Percentiles rank a stretch among this genome's conserved stretches.
These are phyloP conservation scores for Apamea crenata DNA, from an alignment of 2,888 invertebrate genomes.

Conservation along the genomic window DNA sequence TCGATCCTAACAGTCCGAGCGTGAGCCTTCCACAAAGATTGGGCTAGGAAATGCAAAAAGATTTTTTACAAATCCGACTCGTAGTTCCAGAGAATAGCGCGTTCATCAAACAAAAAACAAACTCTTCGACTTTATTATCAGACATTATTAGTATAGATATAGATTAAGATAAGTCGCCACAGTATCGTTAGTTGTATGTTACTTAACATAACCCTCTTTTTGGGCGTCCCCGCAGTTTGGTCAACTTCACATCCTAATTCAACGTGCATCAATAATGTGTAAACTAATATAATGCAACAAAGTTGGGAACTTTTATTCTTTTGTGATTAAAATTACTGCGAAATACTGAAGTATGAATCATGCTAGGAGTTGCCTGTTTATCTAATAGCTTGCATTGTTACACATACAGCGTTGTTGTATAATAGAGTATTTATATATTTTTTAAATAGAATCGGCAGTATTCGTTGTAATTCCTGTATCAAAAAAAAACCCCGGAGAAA, in stretches of 20 bases:
- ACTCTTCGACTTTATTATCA: no score
- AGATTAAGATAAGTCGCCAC: no score
- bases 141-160: no score
- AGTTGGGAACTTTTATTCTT: conserved; percentile 9
- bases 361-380: neutral
- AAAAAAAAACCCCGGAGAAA: neutral
- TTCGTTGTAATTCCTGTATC: neutral
- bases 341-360: conserved; percentile 37
- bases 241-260: neutral
- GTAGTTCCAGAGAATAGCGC: no score
- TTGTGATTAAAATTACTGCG: conserved; percentile 21
- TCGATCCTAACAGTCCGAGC: no score
- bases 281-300: neutral
- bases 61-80: no score
- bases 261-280: neutral
- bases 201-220: neutral
- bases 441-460: neutral
- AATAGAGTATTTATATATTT: neutral
- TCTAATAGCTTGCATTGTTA: neutral
- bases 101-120: no score
- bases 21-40: no score
- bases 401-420: conserved; percentile 3
- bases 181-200: neutral
- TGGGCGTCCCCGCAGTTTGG: neutral
- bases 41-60: no score